Conservation (phyloP, 2,797 vertebrate genomes). For the Sebastes vulpes region DNA sequence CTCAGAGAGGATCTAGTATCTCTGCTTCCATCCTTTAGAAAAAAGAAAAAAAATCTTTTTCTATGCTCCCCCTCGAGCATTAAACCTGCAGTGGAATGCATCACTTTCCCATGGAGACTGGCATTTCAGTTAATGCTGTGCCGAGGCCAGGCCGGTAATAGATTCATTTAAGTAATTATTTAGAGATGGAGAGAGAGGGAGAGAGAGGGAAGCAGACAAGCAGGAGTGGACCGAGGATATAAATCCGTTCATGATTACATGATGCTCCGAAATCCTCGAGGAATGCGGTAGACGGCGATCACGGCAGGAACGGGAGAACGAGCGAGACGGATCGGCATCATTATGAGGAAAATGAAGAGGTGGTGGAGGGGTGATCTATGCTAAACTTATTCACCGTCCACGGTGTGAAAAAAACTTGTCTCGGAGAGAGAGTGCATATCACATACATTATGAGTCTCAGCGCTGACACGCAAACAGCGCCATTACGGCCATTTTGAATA, state of each 20-base stretch:
- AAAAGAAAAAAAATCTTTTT: background rate
- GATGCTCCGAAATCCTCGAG: slow-evolving; percentile 39
- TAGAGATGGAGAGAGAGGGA: slow-evolving; percentile 43
- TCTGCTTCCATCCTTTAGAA: background rate
- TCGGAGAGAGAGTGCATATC: slow-evolving; percentile 24
- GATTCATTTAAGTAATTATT: slow-evolving; percentile 79
- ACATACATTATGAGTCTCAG: slow-evolving; percentile 49
- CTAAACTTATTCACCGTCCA: slow-evolving; percentile 8
- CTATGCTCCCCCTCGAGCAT: background rate
- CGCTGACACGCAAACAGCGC: slow-evolving; percentile 51
- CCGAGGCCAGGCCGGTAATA: slow-evolving; percentile 50
- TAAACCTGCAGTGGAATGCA: slow-evolving; percentile 52
- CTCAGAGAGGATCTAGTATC: background rate
- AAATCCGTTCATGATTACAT: slow-evolving; percentile 46
- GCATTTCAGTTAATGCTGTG: slow-evolving; percentile 58
- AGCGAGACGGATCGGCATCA: slow-evolving; percentile 9
- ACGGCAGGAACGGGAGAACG: background rate
- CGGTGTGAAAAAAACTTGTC: background rate
- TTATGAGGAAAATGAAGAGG: slow-evolving; percentile 7
- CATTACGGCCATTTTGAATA: slow-evolving; percentile 58
- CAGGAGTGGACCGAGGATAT: slow-evolving; percentile 12
- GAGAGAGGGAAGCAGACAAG: slow-evolving; percentile 14
- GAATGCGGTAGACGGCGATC: background rate
- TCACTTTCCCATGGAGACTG: slow-evolving; percentile 47
- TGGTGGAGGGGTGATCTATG: background rate